Evolutionary conservation across 1,140 invertebrate species (phyloP), one percentile per base, ranked within the genome.

Genomic region (Drosophila triauraria): DNA sequence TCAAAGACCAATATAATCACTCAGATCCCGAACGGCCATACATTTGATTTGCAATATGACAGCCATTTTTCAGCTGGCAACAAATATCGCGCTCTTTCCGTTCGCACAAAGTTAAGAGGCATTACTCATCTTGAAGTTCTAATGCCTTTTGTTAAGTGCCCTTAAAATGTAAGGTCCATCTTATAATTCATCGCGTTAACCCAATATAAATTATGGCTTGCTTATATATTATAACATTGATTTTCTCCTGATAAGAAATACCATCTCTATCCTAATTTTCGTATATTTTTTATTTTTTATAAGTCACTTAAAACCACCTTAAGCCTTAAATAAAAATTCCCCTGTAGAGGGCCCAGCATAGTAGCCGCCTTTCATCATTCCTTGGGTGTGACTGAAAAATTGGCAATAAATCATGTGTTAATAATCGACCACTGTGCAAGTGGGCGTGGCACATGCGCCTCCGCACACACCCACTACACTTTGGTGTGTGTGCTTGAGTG

Each of bases 381-480:
- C 42, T 46, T 65, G 63, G 23, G 5, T 38, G 63, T 47, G 25
- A 20, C 23, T 46, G 47, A 56, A 64, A 85, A 80, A 84, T 63
- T 65, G 58, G 40, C 76, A 64, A 83, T 83, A 83, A 84, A 65
- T 79, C 70, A 46, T 69, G 47, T 62, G 71, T 80, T 78, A 77
- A 85, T 84, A 84, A 85, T 84, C 58, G 51, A 50, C 38, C 54
- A 43, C 32, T 27, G 51, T 58, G 68, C 47, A 42, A 12, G 67
- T 72, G 53, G 77, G 77, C 60, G 76, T 78, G 76, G 57, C 75
- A 58, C 15, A 51, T 42, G 44, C n/a, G 4, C 15, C 44, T 47
- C 51, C 23, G 4, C 46, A 57, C 70, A 58, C 67, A 27, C 30
- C 51, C 51, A 42, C 20, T 35, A 10, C 9, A 10, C 0, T 12